A percentile compares a stretch with the other conserved stretches of the same genome.
These are phyloP conservation scores for Bradypus variegatus DNA, from an alignment of 2,797 vertebrate genomes.

Conservation along the genomic window DNA sequence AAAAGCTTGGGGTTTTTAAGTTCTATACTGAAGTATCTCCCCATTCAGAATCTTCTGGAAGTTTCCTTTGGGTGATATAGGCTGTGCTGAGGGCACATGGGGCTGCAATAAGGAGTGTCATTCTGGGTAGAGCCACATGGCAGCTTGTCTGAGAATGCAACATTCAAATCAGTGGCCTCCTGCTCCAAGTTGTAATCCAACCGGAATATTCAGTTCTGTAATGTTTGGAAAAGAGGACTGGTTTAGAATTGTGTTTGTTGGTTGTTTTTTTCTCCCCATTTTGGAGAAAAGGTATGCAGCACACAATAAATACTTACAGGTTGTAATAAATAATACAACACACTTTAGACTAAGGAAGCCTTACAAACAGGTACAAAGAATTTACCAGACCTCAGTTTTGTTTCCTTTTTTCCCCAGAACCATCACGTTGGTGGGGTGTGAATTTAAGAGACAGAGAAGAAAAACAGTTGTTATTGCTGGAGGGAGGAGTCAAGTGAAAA, in stretches of 20 bases:
- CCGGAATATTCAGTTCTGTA: neutral
- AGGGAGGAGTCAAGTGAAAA: neutral
- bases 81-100: neutral
- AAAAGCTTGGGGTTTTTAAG: neutral
- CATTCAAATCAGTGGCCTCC: neutral
- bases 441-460: neutral
- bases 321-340: constrained; percentile 50
- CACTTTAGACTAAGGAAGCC: neutral
- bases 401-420: neutral
- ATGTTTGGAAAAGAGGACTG: neutral
- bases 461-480: neutral
- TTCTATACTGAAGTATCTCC: neutral
- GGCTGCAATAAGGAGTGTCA: neutral
- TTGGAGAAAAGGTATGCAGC: neutral
- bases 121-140: neutral
- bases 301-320: constrained; percentile 52
- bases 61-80: neutral
- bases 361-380: constrained; percentile 40
- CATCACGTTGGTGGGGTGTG: neutral
- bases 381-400: neutral
- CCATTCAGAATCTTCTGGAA: neutral
- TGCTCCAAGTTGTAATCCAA: neutral
- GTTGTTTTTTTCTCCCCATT: neutral
- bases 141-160: neutral
- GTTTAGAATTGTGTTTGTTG: neutral